These are phyloP conservation scores for Pogonomyrmex barbatus DNA, from an alignment of 1,140 invertebrate species.

Conservation along the genomic window DNA sequence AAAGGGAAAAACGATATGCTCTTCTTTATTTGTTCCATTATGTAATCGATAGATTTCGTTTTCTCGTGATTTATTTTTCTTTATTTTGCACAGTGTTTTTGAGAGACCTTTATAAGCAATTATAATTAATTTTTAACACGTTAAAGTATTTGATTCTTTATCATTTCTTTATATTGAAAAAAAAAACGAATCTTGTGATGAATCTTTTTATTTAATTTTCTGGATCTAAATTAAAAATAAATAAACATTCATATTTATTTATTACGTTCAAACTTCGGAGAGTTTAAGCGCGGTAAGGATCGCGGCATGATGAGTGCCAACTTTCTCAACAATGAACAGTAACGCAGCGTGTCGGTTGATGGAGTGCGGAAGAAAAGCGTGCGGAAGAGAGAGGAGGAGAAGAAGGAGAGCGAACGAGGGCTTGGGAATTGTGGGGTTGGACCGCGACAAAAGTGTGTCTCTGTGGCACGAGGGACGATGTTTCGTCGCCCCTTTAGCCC, in stretches of 20 bases:
- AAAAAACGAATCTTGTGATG: neutral
- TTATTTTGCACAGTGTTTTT: neutral
- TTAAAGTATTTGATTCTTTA: neutral
- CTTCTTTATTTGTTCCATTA: neutral
- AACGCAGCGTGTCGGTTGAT: constrained; percentile 9
- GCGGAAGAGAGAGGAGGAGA: neutral
- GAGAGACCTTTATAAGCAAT: neutral
- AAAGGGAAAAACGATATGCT: neutral
- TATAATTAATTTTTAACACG: neutral
- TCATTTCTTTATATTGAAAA: neutral
- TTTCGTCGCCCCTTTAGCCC: constrained; percentile 70
- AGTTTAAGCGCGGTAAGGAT: constrained; percentile 33
- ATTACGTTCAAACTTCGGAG: neutral
- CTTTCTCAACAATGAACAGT: constrained; percentile 37
- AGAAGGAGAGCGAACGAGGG: constrained; percentile 34
- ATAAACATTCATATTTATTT: neutral
- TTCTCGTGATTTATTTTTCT: neutral
- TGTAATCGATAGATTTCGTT: neutral
- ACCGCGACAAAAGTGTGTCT: constrained; percentile 81
- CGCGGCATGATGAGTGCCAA: constrained; percentile 25
- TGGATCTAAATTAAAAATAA: neutral
- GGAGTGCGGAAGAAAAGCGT: neutral
- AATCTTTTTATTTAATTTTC: neutral
- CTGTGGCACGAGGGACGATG: constrained; percentile 77
- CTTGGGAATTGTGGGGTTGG: constrained; percentile 47